Base-by-base conservation (phyloP, 1,140 invertebrate genomes). In the Danaus melanippus region DNA sequence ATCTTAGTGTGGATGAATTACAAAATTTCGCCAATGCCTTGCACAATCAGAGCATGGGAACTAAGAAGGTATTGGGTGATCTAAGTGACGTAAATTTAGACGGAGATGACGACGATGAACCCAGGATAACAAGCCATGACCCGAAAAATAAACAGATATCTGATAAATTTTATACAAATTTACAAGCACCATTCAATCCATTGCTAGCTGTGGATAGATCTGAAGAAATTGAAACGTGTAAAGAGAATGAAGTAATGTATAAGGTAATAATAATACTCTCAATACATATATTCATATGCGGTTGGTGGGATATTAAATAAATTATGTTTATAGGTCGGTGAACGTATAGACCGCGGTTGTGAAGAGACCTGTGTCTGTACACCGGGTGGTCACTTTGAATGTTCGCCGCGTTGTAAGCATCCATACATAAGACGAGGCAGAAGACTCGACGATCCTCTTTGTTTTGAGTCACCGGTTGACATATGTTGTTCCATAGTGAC, bases 401-500 rank as follows among this genome's bases (percentile, higher is more conserved):
- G 93, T 70, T 86, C 88, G n/a, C 91, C 92, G 0, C 78, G 92
- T 15, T 95, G 93, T 69, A 74, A 76, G 40, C 85, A 84, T 10
- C 90, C 91, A 5, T 91, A 89, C 46, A 89, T 93, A 56, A 87
- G 90, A 53, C 87, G 90, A 3, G 91, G 91, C 21, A 87, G 88
- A 68, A 87, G 88, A 55, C 83, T 90, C 50, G 87, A 89, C 40
- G 93, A 96, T 87, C 91, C 93, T 1, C 78, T 92, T 15, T 96
- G 95, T 70, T 88, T 89, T 44, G 93, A 94, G 63, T 90, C 91
- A 62, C 87, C 90, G 8, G 87, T 89, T 10, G 91, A 92, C 42
- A 93, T 96, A 71, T 91, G 92, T 32, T 97, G 95, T 74, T 96
- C 94, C 69, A 91, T 93, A 4, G 86, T 91, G 41, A 84, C 81